phyloP scores from a whole-genome alignment of 2,888 invertebrate species.

The Platycheirus rosarum region DNA sequence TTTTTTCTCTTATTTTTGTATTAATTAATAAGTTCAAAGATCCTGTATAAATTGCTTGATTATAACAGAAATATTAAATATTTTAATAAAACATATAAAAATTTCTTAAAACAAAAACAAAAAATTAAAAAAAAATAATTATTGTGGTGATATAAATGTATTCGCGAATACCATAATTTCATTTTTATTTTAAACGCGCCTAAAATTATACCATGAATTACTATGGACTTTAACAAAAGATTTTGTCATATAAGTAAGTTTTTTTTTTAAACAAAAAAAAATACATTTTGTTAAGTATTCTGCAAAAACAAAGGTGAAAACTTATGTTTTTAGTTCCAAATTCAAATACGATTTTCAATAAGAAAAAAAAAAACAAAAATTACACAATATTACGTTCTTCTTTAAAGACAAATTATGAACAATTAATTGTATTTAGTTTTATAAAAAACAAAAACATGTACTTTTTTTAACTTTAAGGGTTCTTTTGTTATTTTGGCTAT shows the following conservation, averaged over 20 bases:
- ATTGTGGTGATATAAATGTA: conserved; percentile 72
- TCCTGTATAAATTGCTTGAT: conserved; percentile 17
- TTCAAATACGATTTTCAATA: conserved; percentile 18
- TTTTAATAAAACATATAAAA: conserved; percentile 7
- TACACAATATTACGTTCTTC: conserved; percentile 1
- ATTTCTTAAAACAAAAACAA: conserved; percentile 39
- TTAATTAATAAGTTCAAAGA: conserved; percentile 49
- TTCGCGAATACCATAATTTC: conserved; percentile 51
- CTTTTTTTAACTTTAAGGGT: conserved; percentile 55
- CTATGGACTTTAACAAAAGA: conserved; percentile 45
- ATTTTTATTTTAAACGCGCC: conserved; percentile 29
- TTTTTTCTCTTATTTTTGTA: conserved; percentile 45
- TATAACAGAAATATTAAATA: conserved; percentile 12
- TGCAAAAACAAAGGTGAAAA: conserved; percentile 26
- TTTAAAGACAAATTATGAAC: background rate
- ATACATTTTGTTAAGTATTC: conserved; percentile 54
- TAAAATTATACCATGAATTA: conserved; percentile 22
- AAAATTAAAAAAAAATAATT: conserved; percentile 9
- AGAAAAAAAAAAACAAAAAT: too few relatives aligned
- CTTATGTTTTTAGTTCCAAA: conserved; percentile 29
- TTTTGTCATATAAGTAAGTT: conserved; percentile 29
- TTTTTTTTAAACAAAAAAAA: conserved; percentile 26
- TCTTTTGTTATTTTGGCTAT: too few relatives aligned
- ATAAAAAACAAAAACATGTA: conserved; percentile 30
- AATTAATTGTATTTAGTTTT: conserved; percentile 50